Evolutionary conservation across 2,113 vertebrate species (phyloP).

Genomic region (Gopherus flavomarginatus): DNA sequence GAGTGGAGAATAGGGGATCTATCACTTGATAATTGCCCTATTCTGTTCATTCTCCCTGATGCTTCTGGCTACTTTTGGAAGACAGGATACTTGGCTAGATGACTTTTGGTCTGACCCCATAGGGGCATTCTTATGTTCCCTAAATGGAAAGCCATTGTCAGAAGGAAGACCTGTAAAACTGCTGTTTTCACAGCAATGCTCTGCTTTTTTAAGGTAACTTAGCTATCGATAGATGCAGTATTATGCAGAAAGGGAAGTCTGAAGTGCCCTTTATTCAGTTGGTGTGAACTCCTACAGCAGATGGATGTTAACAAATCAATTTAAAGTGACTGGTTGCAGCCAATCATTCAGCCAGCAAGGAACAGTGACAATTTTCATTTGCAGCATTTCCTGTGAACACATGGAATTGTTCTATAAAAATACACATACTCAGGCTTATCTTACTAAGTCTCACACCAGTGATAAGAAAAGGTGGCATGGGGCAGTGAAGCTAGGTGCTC

Average conservation of each 20-base stretch:
- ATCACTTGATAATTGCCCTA: too few species aligned
- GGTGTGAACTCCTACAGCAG: background rate
- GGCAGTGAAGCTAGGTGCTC: background rate
- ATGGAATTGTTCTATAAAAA: background rate
- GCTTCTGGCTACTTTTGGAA: too few species aligned
- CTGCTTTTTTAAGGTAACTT: fast-evolving
- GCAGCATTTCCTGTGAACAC: background rate
- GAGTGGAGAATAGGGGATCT: too few species aligned
- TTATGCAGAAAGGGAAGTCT: fast-evolving
- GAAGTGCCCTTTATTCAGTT: background rate
- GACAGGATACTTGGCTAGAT: too few species aligned
- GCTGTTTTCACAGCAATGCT: background rate
- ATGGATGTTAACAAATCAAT: fast-evolving
- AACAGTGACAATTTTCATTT: background rate
- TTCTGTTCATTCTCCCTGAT: too few species aligned
- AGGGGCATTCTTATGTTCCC: too few species aligned
- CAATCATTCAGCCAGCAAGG: background rate
- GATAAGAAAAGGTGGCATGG: background rate
- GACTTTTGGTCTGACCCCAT: too few species aligned
- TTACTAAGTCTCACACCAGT: fast-evolving
- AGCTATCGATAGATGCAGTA: background rate
- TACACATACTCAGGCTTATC: fast-evolving
- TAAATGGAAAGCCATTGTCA: background rate
- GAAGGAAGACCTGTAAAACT: background rate
- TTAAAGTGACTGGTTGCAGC: background rate